These are phyloP conservation scores for Nephrotoma guestfalica DNA, from an alignment of 2,888 invertebrate species.

Conservation along the genomic window DNA sequence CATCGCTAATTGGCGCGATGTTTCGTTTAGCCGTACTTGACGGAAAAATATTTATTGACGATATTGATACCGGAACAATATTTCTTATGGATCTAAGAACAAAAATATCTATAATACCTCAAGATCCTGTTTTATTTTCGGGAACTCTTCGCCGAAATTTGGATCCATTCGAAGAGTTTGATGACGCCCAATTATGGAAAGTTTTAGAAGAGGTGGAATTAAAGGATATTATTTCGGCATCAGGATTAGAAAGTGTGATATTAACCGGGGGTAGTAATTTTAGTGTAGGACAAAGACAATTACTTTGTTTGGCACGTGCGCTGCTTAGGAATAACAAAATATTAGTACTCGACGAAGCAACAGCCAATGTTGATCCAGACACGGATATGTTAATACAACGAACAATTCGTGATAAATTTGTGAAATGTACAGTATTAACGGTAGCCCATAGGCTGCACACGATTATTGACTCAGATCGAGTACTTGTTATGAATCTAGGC, in stretches of 20 bases:
- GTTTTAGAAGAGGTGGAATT: conserved; percentile 57
- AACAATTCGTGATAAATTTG: conserved; percentile 59
- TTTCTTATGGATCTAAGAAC: conserved; percentile 44
- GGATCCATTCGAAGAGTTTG: conserved; percentile 58
- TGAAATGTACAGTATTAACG: conserved; percentile 65
- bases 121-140: conserved; percentile 34
- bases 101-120: conserved; percentile 48
- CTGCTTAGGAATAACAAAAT: conserved; percentile 63
- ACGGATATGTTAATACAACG: conserved; percentile 66
- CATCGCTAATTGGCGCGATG: conserved; percentile 45
- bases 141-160: conserved; percentile 46
- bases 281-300: conserved; percentile 48
- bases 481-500: conserved; percentile 68
- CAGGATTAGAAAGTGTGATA: conserved; percentile 38
- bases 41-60: conserved; percentile 55
- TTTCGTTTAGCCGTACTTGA: conserved; percentile 44
- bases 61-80: conserved; percentile 40
- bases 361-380: conserved; percentile 46
- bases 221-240: conserved; percentile 38
- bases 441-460: conserved; percentile 81
- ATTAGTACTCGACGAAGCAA: conserved; percentile 54
- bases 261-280: conserved; percentile 44
- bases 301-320: conserved; percentile 72
- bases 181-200: conserved; percentile 52
- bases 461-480: conserved; percentile 74